These are phyloP conservation scores for Cheumatopsyche charites DNA, from an alignment of 1,140 invertebrate genomes.

Conservation along the genomic window DNA sequence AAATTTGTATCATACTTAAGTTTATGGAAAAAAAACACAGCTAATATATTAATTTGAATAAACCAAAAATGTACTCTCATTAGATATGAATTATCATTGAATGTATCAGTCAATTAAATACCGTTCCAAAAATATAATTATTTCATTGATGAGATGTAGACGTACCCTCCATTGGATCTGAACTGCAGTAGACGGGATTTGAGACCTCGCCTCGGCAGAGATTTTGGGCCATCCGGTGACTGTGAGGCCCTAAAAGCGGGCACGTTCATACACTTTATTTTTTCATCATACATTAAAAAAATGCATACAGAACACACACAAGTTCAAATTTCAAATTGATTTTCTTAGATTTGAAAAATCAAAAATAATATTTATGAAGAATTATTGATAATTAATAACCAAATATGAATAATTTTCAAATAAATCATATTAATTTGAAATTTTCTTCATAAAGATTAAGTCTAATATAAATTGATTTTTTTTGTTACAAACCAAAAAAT, in stretches of 20 bases:
- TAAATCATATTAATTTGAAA: too few species aligned
- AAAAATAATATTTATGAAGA: too few species aligned
- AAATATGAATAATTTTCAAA: too few species aligned
- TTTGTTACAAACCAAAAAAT: too few species aligned
- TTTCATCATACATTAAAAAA: too few species aligned
- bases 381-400: too few species aligned
- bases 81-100: too few species aligned
- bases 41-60: background rate
- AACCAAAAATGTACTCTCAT: background rate
- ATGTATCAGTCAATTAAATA: too few species aligned
- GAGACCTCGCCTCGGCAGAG: conserved; percentile 81
- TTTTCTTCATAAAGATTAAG: too few species aligned
- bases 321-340: background rate
- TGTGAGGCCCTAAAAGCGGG: conserved; percentile 58
- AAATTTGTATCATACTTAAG: background rate
- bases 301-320: conserved; percentile 39
- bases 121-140: background rate
- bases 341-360: background rate
- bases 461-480: too few species aligned
- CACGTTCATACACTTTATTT: conserved; percentile 41
- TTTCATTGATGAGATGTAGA: conserved; percentile 46
- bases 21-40: background rate
- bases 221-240: conserved; percentile 79
- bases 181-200: conserved; percentile 88
- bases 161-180: conserved; percentile 85